phyloP scores from a whole-genome alignment of 2,797 vertebrate species.

The Psittacula echo region DNA sequence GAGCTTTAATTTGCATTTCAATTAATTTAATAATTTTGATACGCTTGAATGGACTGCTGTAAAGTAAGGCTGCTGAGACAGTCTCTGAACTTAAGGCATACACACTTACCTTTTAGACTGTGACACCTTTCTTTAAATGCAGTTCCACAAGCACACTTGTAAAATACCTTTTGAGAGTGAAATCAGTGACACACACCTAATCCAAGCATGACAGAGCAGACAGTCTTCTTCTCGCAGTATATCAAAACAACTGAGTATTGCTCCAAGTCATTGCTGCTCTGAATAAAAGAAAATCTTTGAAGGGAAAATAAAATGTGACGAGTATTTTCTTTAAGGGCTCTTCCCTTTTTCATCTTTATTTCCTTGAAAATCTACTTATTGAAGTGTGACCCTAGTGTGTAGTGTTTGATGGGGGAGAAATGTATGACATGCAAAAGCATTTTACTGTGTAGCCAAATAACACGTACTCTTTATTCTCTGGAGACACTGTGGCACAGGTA shows the following conservation, averaged over 20 bases:
- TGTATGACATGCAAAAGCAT: neutral
- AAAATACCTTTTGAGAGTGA: neutral
- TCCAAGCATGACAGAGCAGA: neutral
- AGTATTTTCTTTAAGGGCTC: neutral
- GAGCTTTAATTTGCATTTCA: neutral
- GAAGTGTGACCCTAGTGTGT: neutral
- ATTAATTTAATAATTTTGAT: neutral
- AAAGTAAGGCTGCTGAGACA: neutral
- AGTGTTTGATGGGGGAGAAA: neutral
- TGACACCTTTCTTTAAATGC: neutral
- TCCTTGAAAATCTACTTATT: neutral
- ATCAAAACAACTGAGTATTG: neutral
- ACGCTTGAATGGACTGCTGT: neutral
- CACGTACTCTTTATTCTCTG: fast-evolving
- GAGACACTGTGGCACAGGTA: neutral
- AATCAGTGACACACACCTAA: neutral
- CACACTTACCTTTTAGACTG: neutral
- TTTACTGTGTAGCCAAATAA: neutral
- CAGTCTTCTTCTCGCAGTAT: neutral
- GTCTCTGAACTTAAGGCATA: neutral
- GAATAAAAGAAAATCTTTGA: neutral
- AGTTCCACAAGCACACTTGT: neutral
- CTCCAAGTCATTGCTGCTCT: neutral
- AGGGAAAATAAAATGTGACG: neutral
- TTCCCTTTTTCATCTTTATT: neutral